Conservation (phyloP, 2,888 invertebrate species). For the Ophioninae sp. region DNA sequence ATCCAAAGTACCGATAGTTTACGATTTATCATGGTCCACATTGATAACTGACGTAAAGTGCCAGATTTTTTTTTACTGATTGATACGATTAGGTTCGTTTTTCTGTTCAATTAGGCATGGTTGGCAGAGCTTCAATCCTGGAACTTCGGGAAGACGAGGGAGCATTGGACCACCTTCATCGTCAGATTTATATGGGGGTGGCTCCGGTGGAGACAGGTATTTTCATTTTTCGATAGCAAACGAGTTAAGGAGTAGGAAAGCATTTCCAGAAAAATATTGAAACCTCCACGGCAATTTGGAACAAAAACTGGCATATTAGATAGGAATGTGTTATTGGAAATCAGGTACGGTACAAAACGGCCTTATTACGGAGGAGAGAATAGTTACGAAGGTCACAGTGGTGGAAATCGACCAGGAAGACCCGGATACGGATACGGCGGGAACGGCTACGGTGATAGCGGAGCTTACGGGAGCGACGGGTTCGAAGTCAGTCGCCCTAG, state of each 20-base stretch:
- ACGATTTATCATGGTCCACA: background rate
- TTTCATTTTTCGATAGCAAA: too few species aligned
- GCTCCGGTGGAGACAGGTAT: slow-evolving; percentile 67
- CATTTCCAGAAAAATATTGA: too few species aligned
- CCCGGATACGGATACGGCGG: slow-evolving; percentile 65
- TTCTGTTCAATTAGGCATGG: slow-evolving; percentile 44
- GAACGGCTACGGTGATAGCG: slow-evolving; percentile 64
- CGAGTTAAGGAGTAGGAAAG: too few species aligned
- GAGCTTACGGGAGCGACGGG: slow-evolving; percentile 64
- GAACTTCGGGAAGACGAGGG: slow-evolving; percentile 62
- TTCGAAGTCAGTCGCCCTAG: slow-evolving; percentile 64
- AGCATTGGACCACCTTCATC: slow-evolving; percentile 38
- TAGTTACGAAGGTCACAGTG: slow-evolving; percentile 59
- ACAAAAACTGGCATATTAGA: background rate
- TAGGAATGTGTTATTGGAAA: background rate
- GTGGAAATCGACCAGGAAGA: slow-evolving; percentile 60
- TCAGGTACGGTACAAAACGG: slow-evolving; percentile 69
- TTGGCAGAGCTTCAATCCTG: slow-evolving; percentile 68
- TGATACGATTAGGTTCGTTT: background rate
- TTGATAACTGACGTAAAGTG: background rate
- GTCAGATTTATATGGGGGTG: slow-evolving; percentile 46
- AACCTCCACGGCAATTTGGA: background rate
- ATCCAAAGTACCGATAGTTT: background rate
- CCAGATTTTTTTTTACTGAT: background rate
- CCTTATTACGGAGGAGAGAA: slow-evolving; percentile 59